Evolutionary conservation across 2,797 vertebrate species (phyloP), one percentile per base, ranked within the genome.

Genomic region (Oryzias sinensis): DNA sequence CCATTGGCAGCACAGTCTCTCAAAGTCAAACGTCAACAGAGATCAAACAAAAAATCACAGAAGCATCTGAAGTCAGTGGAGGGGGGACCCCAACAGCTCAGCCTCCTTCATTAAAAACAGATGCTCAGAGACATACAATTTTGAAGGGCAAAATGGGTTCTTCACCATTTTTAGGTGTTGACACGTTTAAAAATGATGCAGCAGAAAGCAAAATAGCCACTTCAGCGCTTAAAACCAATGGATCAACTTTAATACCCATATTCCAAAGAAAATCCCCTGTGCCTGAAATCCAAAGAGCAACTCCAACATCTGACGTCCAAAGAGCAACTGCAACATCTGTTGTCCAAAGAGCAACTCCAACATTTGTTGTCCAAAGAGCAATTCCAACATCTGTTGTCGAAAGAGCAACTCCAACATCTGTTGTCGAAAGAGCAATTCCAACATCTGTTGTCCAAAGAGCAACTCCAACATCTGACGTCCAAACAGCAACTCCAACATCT

Each of bases 1-100:
- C 77, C 20, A 91, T 91, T 59, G 74, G 87, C 42, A 75, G 67
- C 47, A 83, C 76, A 9, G 48, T 76, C 59, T 51, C 64, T 54
- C 83, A 81, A 60, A 87, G 67, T 68, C 88, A 70, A 85, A 82
- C 77, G 43, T 53, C 59, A 16, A 52, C 62, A 27, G 88, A 86
- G 51, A 46, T 43, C 14, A 72, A 65, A 56, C 65, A 54, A 62
- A 75, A 74, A 47, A 22, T 55, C 20, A 68, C 52, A 17, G 57
- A 46, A 18, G 53, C 46, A 20, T 59, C 59, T 20, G 84, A 81
- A 47, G 46, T 77, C 4, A 67, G 56, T 72, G 70, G 65, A 70
- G 69, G 25, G 14, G 42, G 33, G 6, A 80, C 76, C 5, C 77
- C 75, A 49, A 79, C 64, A 2, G 52, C 55, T 62, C 72, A 68